Base-by-base conservation (phyloP, 2,113 vertebrate genomes). In the Psittacula cyanocephala region DNA sequence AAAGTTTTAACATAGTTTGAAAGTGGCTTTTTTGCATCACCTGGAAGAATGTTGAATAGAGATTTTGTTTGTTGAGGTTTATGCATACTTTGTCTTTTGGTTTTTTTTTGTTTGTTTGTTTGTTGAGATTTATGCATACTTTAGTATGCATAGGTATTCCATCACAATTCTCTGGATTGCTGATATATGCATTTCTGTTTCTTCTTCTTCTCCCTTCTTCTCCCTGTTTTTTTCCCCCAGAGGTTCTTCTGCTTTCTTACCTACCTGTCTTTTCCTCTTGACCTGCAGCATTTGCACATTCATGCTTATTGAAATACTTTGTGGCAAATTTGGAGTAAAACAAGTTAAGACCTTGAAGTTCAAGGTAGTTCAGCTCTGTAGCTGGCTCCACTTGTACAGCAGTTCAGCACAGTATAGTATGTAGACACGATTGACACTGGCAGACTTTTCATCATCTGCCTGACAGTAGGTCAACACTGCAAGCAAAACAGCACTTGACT, bases 391-490 rank as follows among this genome's bases (percentile, higher is more conserved):
- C 68, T 95, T 81, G 39, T 68, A 35, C 27, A 81, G 74, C 84
- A 81, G 62, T 72, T 91, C 86, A 52, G 47, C 62, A n/a, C 44
- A 46, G 25, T 76, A 62, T 89, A 93, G 83, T 68, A 78, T 90
- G 55, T 86, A 39, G 88, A 64, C 65, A 29, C 8, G 81, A 2
- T 52, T 95, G 92, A 88, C 85, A 28, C 81, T 85, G 43, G 25
- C 39, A 91, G 93, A 31, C 93, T 86, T 59, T 91, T 93, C 71
- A 74, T 96, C 85, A 81, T 89, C 50, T 88, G n/a, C 39, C 39
- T 86, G 93, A 89, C 93, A 96, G 95, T 11, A 0, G 50, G 60
- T 94, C 88, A 82, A 9, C 8, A 4, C 68, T 93, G 79, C 46
- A 78, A 91, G 88, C 59, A 81, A 78, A 78, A 77, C 15, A 3